phyloP scores from a whole-genome alignment of 2,797 vertebrate species.

The Fringilla coelebs region DNA sequence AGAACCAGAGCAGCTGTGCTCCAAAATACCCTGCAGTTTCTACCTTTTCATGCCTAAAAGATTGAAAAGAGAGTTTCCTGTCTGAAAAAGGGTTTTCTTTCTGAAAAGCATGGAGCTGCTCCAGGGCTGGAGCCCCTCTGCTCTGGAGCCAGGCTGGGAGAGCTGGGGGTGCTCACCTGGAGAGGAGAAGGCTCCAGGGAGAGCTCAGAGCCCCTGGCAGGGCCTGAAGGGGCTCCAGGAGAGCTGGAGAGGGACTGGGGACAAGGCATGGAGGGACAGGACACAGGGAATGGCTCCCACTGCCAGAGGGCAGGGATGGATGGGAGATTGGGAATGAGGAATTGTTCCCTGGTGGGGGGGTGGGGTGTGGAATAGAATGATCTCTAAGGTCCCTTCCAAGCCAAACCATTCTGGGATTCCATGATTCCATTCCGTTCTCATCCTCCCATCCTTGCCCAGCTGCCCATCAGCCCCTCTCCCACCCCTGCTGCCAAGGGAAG shows the following conservation, averaged over 20 bases:
- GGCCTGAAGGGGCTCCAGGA: background rate
- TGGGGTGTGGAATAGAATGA: background rate
- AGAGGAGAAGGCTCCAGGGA: background rate
- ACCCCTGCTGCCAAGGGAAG: background rate
- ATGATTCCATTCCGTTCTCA: fast-evolving
- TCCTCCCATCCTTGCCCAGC: background rate
- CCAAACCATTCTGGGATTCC: background rate
- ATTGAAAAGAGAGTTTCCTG: background rate
- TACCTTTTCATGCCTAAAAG: background rate
- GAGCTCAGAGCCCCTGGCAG: background rate
- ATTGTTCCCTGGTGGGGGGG: fast-evolving
- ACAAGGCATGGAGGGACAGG: background rate
- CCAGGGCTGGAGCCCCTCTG: background rate
- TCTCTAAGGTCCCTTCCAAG: background rate
- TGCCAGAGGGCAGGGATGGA: background rate
- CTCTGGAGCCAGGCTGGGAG: background rate
- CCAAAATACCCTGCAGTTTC: background rate
- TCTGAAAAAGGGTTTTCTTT: background rate
- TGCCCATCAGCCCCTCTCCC: background rate
- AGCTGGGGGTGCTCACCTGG: background rate
- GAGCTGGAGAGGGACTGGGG: background rate
- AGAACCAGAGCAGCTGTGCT: background rate
- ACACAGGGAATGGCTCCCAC: background rate
- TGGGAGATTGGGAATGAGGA: background rate
- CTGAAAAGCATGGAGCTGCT: background rate